These are phyloP conservation scores for Ceyx melanurus DNA, from an alignment of 2,113 vertebrate genomes.

Conservation along the genomic window DNA sequence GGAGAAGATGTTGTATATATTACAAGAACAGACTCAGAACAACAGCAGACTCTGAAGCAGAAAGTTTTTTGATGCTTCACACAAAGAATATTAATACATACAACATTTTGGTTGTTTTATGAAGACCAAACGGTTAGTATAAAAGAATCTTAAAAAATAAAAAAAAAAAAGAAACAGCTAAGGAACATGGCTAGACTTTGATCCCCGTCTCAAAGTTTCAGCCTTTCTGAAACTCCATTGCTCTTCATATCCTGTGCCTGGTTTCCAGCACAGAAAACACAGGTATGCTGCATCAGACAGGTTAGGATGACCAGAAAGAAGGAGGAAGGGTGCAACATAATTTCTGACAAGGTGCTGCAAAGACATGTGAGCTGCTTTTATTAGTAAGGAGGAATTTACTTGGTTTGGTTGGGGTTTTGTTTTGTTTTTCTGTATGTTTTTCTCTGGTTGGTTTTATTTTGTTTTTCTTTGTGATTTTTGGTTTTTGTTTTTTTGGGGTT, in stretches of 20 bases:
- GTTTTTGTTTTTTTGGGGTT: too few species aligned
- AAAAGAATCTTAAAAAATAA: neutral
- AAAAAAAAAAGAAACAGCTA: neutral
- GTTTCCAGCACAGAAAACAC: neutral
- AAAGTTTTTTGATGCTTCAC: neutral
- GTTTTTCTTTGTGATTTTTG: neutral
- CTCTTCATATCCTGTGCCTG: neutral
- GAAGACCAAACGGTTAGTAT: neutral
- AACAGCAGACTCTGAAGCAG: neutral
- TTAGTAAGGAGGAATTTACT: neutral
- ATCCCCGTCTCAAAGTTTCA: neutral
- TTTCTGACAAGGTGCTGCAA: neutral
- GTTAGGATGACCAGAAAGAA: neutral
- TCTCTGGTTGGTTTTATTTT: too few species aligned
- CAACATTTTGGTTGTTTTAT: neutral
- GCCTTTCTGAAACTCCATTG: neutral
- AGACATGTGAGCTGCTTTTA: neutral
- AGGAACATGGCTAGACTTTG: neutral
- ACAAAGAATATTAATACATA: neutral
- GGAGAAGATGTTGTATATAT: neutral
- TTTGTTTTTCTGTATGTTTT: neutral
- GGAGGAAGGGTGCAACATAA: neutral
- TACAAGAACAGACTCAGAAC: neutral
- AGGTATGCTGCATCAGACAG: neutral
- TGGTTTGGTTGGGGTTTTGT: accelerated